Evolutionary conservation across 2,113 vertebrate species (phyloP).

Genomic region (Xiphophorus hellerii): DNA sequence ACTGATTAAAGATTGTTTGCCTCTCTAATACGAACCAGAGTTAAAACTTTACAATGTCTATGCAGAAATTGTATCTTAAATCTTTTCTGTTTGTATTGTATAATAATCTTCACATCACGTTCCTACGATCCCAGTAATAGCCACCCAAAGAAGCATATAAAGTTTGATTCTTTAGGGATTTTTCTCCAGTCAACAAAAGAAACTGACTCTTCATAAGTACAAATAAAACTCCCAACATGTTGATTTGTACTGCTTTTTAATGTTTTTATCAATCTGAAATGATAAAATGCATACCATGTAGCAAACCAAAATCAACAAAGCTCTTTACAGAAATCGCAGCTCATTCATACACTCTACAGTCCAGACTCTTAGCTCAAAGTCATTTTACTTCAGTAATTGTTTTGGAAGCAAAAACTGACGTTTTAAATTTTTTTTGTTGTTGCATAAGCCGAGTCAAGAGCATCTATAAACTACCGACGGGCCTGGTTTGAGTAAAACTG

Average conservation of each 20-base stretch:
- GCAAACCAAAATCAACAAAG: slow-evolving; percentile 82
- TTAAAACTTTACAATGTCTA: no score
- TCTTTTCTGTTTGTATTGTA: no score
- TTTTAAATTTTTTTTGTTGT: background rate
- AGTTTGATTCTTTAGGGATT: no score
- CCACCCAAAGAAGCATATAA: no score
- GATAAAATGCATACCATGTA: slow-evolving; percentile 94
- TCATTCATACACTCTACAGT: slow-evolving; percentile 83
- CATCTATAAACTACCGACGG: slow-evolving; percentile 1
- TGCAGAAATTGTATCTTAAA: no score
- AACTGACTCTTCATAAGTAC: no score
- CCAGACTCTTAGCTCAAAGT: slow-evolving; percentile 38
- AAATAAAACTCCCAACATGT: slow-evolving; percentile 52
- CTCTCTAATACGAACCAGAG: no score
- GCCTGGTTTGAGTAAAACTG: slow-evolving; percentile 16
- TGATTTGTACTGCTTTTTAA: slow-evolving; percentile 83
- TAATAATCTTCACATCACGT: no score
- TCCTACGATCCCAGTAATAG: no score
- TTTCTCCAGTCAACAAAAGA: no score
- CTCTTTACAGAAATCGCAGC: slow-evolving; percentile 87
- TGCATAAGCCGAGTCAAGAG: slow-evolving; percentile 21
- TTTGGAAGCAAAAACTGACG: slow-evolving; percentile 24
- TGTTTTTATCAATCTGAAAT: slow-evolving; percentile 79
- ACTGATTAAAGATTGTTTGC: no score
- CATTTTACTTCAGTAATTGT: slow-evolving; percentile 8